Percentiles rank a stretch among this genome's conserved stretches.
These are phyloP conservation scores for Bombyx huttoni DNA, from an alignment of 2,888 invertebrate species.

Conservation along the genomic window DNA sequence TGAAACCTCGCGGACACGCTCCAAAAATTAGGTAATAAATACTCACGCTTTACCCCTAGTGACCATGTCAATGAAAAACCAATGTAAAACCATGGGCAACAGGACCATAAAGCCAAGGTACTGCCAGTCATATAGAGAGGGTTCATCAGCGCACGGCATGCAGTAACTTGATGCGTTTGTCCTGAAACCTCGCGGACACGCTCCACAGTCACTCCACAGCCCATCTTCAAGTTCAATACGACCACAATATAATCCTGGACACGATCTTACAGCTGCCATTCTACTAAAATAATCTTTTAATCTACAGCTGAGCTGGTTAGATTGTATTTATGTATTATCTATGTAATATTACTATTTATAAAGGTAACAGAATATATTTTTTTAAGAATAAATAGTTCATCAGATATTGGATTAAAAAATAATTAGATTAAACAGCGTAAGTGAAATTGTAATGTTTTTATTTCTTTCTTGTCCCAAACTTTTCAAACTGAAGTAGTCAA, in stretches of 20 bases:
- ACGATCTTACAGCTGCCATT: conserved; percentile 62
- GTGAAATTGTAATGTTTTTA: no score
- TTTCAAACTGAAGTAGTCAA: no score
- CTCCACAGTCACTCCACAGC: conserved; percentile 84
- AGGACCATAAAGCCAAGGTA: conserved; percentile 95
- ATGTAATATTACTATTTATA: no score
- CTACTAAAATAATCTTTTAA: background rate
- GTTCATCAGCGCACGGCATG: conserved; percentile 79
- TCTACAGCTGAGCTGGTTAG: background rate
- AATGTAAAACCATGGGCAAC: conserved; percentile 88
- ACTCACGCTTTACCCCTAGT: conserved; percentile 79
- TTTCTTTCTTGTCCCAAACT: no score
- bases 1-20: conserved; percentile 87
- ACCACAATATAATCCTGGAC: conserved; percentile 90
- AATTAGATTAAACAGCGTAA: no score
- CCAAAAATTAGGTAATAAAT: conserved; percentile 69
- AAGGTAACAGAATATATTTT: no score
- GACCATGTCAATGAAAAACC: conserved; percentile 92
- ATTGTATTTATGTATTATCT: no score
- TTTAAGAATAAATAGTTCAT: no score
- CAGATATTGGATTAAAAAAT: no score
- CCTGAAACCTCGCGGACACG: conserved; percentile 87
- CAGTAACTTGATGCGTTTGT: conserved; percentile 83
- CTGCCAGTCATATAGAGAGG: conserved; percentile 91
- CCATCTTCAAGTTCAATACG: conserved; percentile 77